These are phyloP conservation scores for Falco naumanni DNA, from an alignment of 2,797 vertebrate genomes.

Conservation along the genomic window DNA sequence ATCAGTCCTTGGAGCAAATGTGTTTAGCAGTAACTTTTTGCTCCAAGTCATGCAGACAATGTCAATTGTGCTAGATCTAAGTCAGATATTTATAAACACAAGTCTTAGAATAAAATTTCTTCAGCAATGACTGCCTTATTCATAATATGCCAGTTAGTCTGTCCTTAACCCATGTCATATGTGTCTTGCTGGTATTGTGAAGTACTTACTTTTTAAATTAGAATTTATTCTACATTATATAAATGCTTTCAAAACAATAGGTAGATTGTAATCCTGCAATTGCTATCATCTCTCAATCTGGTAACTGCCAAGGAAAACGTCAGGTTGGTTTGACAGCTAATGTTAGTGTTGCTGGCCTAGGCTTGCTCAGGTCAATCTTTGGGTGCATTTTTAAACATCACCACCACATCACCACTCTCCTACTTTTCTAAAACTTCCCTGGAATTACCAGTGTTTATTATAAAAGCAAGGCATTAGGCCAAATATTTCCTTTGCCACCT, in stretches of 20 bases:
- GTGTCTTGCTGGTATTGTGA: fast-evolving
- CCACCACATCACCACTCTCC: background rate
- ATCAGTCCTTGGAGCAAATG: background rate
- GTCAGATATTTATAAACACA: background rate
- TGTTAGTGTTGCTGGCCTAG: background rate
- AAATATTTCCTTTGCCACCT: background rate
- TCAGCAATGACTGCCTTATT: background rate
- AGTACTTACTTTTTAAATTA: background rate
- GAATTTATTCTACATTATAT: background rate
- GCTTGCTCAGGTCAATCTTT: background rate
- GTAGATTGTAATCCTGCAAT: background rate
- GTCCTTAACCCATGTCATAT: background rate
- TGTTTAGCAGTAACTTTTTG: background rate
- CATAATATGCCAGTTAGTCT: background rate
- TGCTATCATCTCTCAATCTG: background rate
- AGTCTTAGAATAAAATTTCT: background rate
- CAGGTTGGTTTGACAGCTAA: background rate
- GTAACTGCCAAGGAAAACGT: background rate
- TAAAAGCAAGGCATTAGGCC: background rate
- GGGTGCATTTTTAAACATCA: background rate
- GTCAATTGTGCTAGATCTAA: background rate
- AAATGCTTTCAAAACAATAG: background rate
- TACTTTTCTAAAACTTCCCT: background rate
- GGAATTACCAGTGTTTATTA: background rate
- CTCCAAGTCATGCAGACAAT: background rate